Conservation (phyloP, 2,113 vertebrate species). For the Dipodomys merriami region DNA sequence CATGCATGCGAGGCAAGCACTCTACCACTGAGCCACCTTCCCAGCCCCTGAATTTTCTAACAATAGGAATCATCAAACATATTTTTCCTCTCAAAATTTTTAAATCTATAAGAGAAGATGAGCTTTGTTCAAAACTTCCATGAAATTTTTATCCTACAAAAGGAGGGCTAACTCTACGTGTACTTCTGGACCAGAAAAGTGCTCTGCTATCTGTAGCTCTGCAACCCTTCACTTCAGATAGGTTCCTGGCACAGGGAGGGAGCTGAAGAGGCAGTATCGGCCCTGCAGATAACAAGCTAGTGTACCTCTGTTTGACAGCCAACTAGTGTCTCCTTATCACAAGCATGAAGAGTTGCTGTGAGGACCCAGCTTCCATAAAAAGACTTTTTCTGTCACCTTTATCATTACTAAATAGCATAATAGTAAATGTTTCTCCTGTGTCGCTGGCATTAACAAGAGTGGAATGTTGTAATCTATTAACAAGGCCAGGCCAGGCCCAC, state of each 20-base stretch:
- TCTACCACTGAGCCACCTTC: too few relatives aligned
- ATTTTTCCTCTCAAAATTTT: background rate
- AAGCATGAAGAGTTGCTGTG: slow-evolving; percentile 78
- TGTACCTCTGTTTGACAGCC: slow-evolving; percentile 71
- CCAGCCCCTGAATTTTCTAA: background rate
- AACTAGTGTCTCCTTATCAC: slow-evolving; percentile 86
- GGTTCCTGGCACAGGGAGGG: slow-evolving; percentile 82
- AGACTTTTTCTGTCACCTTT: slow-evolving; percentile 80
- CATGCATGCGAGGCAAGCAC: too few relatives aligned
- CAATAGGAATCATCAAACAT: background rate
- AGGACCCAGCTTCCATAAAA: slow-evolving; percentile 85
- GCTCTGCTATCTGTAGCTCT: slow-evolving; percentile 77
- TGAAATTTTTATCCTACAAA: slow-evolving; percentile 60
- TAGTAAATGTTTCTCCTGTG: slow-evolving; percentile 65
- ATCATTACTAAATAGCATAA: slow-evolving; percentile 77
- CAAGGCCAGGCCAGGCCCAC: slow-evolving; percentile 81
- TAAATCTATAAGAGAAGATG: background rate
- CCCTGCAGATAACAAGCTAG: slow-evolving; percentile 78
- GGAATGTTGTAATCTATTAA: slow-evolving; percentile 89
- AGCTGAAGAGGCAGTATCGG: slow-evolving; percentile 76
- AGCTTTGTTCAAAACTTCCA: background rate
- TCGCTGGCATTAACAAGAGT: slow-evolving; percentile 76
- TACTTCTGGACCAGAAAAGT: slow-evolving; percentile 76
- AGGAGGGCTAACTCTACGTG: slow-evolving; percentile 77
- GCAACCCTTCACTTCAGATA: slow-evolving; percentile 82